A percentile compares a stretch with the other conserved stretches of the same genome.
phyloP scores from a whole-genome alignment of 2,888 invertebrate species.

The Osmoderma eremita region DNA sequence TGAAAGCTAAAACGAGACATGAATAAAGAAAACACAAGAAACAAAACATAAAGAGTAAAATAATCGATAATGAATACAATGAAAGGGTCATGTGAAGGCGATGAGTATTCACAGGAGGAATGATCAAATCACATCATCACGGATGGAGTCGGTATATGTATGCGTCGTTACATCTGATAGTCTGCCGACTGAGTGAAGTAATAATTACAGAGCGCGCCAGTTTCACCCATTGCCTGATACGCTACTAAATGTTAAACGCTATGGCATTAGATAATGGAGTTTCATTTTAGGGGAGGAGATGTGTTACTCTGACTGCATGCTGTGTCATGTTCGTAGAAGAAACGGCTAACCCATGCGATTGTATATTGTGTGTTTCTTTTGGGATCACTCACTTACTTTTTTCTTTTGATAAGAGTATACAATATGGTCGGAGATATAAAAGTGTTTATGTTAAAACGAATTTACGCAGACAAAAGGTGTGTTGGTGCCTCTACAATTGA shows the following conservation, averaged over 20 bases:
- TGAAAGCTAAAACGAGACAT: conserved; percentile 2
- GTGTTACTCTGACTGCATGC: conserved; percentile 50
- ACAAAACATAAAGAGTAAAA: conserved; percentile 32
- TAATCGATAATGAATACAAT: conserved; percentile 41
- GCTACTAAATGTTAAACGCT: conserved; percentile 55
- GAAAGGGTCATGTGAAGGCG: conserved; percentile 38
- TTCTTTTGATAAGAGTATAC: conserved; percentile 27
- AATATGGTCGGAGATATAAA: conserved; percentile 11
- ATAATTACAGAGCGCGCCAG: conserved; percentile 62
- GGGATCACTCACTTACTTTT: conserved; percentile 7
- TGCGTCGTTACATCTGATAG: conserved; percentile 50
- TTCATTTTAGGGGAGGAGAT: conserved; percentile 51
- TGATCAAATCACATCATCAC: conserved; percentile 46
- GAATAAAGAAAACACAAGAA: not conserved
- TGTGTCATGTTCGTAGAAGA: conserved; percentile 49
- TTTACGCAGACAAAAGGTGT: too few species aligned
- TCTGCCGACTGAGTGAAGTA: conserved; percentile 60
- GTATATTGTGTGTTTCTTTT: conserved; percentile 30
- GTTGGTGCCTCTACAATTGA: too few species aligned
- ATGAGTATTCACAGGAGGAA: conserved; percentile 41
- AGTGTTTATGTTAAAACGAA: not conserved
- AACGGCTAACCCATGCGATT: conserved; percentile 16
- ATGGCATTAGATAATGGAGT: conserved; percentile 52
- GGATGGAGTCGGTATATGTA: conserved; percentile 25
- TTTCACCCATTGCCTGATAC: conserved; percentile 58